Evolutionary conservation across 2,797 vertebrate genomes (phyloP), one percentile per base, ranked within the genome.

Genomic region (Rhinatrema bivittatum): DNA sequence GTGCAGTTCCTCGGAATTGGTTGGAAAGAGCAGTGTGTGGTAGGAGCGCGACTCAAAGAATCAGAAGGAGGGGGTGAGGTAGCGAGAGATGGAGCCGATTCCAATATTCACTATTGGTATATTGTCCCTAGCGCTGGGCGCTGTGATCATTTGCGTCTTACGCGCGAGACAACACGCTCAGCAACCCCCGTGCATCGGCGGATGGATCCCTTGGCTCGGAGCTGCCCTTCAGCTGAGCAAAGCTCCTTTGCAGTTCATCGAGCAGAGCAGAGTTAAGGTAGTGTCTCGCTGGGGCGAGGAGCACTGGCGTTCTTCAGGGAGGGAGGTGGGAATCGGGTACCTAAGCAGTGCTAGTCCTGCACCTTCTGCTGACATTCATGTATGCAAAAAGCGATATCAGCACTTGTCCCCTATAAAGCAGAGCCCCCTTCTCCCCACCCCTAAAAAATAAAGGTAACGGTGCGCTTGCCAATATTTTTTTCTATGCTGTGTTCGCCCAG

Each of bases 141-240:
- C n/a, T n/a, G n/a, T n/a, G n/a, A n/a, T n/a, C n/a, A n/a, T n/a
- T n/a, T n/a, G n/a, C n/a, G n/a, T n/a, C n/a, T n/a, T n/a, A n/a
- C n/a, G n/a, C n/a, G n/a, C n/a, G n/a, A n/a, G n/a, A n/a, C n/a
- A 64, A 50, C 57, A 43, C 8, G 27, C 22, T 0, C 52, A 19
- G 25, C 43, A 31, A 28, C 85, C 80, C 10, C 88, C 84, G 2
- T 88, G 81, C 46, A 70, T 89, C 42, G n/a, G 49, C n/a, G 74
- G 86, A 53, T 87, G 87, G 84, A 80, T 91, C 46, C 87, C 88
- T 10, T 89, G 88, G 86, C 50, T 91, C n/a, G 87, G 87, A 57
- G 85, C 78, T 6, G 77, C 68, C 2, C 70, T 84, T 32, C 68
- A 81, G 38, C 84, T 88, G 24, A 83, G 82, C 16, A 83, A 76